Conservation (phyloP, 2,888 invertebrate species). For the Cephus pulcher region DNA sequence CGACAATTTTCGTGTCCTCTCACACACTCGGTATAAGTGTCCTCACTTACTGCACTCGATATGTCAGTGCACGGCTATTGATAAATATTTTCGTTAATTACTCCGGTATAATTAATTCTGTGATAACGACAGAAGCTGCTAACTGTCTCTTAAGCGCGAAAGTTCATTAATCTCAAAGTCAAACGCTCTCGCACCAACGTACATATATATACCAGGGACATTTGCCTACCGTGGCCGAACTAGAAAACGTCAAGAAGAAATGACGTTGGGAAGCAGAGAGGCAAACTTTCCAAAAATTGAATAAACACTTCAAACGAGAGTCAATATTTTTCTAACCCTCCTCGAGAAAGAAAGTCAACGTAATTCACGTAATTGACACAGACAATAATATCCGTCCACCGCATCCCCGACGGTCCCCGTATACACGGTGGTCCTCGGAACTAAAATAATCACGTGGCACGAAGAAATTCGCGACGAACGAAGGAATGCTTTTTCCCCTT, state of each 20-base stretch:
- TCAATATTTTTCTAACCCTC: not conserved
- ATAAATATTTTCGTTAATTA: not conserved
- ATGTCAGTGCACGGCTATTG: not conserved
- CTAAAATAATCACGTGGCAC: not conserved
- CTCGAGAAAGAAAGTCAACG: not conserved
- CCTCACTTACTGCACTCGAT: not conserved
- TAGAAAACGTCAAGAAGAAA: not conserved
- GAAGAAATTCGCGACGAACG: not conserved
- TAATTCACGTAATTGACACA: not conserved
- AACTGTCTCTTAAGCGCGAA: not conserved
- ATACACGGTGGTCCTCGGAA: not conserved
- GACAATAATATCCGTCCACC: not conserved
- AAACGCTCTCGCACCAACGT: not conserved
- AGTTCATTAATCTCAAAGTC: not conserved
- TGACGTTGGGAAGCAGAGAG: not conserved
- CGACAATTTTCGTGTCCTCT: not conserved
- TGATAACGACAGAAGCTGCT: not conserved
- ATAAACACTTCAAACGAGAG: not conserved
- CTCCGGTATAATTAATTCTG: not conserved
- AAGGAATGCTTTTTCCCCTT: not conserved
- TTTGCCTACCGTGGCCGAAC: not conserved
- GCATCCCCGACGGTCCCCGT: no score
- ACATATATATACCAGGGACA: not conserved
- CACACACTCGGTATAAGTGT: no score
- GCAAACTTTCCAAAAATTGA: not conserved